Evolutionary conservation across 2,888 invertebrate species (phyloP).

Genomic region (Operophtera brumata): DNA sequence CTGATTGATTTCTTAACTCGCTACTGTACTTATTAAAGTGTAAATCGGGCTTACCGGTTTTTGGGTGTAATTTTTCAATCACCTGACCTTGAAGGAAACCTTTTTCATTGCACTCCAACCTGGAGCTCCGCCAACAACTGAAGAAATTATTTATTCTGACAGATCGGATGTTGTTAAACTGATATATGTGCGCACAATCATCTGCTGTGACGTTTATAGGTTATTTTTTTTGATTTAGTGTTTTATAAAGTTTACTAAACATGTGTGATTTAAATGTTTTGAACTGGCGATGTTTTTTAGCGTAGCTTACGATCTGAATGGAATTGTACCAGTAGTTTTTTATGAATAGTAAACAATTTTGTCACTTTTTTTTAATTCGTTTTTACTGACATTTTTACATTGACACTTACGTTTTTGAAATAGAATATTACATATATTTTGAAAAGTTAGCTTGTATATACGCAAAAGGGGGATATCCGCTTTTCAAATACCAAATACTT

Average conservation of each 20-base stretch:
- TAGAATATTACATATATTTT: no score
- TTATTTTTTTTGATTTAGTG: constrained; percentile 21
- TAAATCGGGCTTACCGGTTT: background rate
- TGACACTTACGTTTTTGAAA: no score
- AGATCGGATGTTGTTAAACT: constrained; percentile 34
- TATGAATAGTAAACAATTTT: background rate
- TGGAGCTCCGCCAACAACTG: constrained; percentile 26
- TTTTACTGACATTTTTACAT: no score
- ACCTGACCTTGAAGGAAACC: constrained; percentile 12
- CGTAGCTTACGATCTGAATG: background rate
- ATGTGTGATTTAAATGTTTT: constrained; percentile 14
- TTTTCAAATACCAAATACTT: no score
- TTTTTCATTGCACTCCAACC: constrained; percentile 16
- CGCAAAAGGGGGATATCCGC: no score
- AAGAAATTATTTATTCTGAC: constrained; percentile 27
- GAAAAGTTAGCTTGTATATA: no score
- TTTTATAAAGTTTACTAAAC: constrained; percentile 13
- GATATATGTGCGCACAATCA: constrained; percentile 25
- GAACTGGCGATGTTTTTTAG: background rate
- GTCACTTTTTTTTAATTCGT: background rate
- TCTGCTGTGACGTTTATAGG: constrained; percentile 16
- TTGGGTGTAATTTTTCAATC: constrained; percentile 1
- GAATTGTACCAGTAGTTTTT: background rate
- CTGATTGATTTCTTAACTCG: no score
- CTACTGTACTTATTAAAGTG: no score